A percentile compares a stretch with the other conserved stretches of the same genome.
phyloP scores from a whole-genome alignment of 2,797 vertebrate genomes.

The Adrianichthys oophorus region DNA sequence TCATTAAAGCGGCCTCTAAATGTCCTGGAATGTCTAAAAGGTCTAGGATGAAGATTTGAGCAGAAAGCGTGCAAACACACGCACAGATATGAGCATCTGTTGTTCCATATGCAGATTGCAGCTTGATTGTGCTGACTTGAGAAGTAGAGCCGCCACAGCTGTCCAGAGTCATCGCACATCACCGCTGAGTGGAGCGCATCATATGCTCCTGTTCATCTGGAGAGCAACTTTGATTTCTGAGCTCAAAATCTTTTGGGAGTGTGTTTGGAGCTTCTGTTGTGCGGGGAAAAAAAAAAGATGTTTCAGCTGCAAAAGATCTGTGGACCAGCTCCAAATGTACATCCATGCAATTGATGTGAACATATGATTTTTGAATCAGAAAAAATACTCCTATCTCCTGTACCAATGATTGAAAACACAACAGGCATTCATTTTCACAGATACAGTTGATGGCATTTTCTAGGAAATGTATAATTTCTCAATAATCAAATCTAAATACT shows the following conservation, averaged over 20 bases:
- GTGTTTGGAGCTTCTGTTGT: constrained; percentile 14
- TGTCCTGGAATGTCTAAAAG: constrained; percentile 15
- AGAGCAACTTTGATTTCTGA: constrained; percentile 24
- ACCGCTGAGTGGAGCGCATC: constrained; percentile 34
- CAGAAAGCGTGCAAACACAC: constrained; percentile 52
- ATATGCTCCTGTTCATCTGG: constrained; percentile 35
- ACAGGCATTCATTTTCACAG: too few relatives aligned
- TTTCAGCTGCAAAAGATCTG: neutral
- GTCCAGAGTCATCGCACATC: constrained; percentile 60
- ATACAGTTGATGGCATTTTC: too few relatives aligned
- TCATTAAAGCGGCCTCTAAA: constrained; percentile 20
- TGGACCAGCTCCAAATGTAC: too few relatives aligned
- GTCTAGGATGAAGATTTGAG: constrained; percentile 25
- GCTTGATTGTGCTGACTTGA: constrained; percentile 56
- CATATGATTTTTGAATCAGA: too few relatives aligned
- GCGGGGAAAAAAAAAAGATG: neutral
- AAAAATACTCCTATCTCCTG: too few relatives aligned
- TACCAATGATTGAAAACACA: too few relatives aligned
- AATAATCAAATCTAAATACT: too few relatives aligned
- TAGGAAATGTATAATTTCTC: too few relatives aligned
- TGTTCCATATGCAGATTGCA: constrained; percentile 67
- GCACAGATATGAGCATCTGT: constrained; percentile 58
- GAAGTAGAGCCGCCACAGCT: constrained; percentile 47
- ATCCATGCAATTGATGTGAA: too few relatives aligned
- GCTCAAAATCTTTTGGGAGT: constrained; percentile 19